These are phyloP conservation scores for Agonopterix heracliana DNA, from an alignment of 2,888 invertebrate species.

Conservation along the genomic window DNA sequence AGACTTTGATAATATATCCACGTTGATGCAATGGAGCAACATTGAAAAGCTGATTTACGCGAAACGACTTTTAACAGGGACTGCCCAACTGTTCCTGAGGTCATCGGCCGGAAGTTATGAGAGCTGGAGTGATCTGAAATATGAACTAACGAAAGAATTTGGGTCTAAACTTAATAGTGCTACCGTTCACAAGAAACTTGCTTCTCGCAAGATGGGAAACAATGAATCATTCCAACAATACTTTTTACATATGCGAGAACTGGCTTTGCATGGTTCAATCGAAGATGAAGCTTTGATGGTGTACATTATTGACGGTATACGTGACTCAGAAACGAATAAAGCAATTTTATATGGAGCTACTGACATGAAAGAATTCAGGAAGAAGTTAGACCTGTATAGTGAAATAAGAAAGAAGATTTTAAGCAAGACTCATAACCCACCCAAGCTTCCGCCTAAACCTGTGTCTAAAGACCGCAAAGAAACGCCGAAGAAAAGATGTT, in stretches of 20 bases:
- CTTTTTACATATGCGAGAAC: conserved; percentile 36
- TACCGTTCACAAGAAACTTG: conserved; percentile 1
- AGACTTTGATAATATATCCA: conserved; percentile 8
- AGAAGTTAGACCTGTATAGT: conserved; percentile 14
- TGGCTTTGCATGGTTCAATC: conserved; percentile 32
- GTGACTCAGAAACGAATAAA: conserved; percentile 21
- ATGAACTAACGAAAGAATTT: conserved; percentile 10
- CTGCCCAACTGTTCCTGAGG: conserved; percentile 10
- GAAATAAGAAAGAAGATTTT: conserved; percentile 10
- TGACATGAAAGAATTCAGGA: conserved; percentile 17
- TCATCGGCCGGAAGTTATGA: conserved; percentile 2
- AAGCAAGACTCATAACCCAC: not conserved
- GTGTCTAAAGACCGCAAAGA: not conserved
- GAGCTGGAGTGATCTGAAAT: conserved; percentile 3
- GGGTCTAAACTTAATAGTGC: conserved; percentile 6
- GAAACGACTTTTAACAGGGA: conserved; percentile 8
- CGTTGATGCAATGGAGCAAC: conserved; percentile 7
- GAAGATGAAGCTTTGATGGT: conserved; percentile 36
- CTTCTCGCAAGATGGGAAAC: conserved; percentile 18
- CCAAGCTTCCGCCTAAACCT: not conserved
- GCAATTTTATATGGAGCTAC: conserved; percentile 19
- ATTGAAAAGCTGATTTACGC: conserved; percentile 9
- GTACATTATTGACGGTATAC: conserved; percentile 43
- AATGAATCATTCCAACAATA: conserved; percentile 39
- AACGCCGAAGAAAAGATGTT: conserved; percentile 14